Percentiles rank a stretch among this genome's conserved stretches.
These are phyloP conservation scores for Ericerus pela DNA, from an alignment of 1,140 invertebrate genomes.

Conservation along the genomic window DNA sequence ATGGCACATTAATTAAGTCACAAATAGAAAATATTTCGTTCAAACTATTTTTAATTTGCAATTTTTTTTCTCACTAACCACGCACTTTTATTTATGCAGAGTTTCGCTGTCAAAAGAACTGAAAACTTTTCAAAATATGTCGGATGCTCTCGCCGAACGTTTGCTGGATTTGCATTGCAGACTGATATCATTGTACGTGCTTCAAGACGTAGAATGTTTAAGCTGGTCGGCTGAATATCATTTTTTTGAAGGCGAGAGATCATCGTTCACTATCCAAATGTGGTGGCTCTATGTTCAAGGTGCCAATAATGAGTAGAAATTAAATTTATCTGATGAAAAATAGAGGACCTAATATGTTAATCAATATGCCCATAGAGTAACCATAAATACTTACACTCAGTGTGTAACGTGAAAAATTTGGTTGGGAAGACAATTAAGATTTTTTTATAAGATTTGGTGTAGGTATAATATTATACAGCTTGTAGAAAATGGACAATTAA, in stretches of 20 bases:
- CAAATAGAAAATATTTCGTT: neutral
- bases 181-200: constrained; percentile 53
- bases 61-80: neutral
- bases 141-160: constrained; percentile 60
- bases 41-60: neutral
- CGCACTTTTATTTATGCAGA: constrained; percentile 18
- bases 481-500: too few relatives aligned
- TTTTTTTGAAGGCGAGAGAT: constrained; percentile 50
- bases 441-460: too few relatives aligned
- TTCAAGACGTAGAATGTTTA: constrained; percentile 59
- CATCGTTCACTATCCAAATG: constrained; percentile 62
- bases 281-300: constrained; percentile 76
- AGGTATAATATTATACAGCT: too few relatives aligned
- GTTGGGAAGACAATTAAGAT: too few relatives aligned
- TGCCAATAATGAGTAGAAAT: constrained; percentile 23
- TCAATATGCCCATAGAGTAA: too few relatives aligned
- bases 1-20: too few relatives aligned
- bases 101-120: constrained; percentile 34
- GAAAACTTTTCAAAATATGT: constrained; percentile 60
- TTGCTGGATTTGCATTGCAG: constrained; percentile 59
- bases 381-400: too few relatives aligned
- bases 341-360: too few relatives aligned
- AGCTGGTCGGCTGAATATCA: constrained; percentile 44
- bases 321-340: too few relatives aligned
- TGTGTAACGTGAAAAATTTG: too few relatives aligned